phyloP scores from a whole-genome alignment of 2,797 vertebrate genomes.

The Morelia viridis region DNA sequence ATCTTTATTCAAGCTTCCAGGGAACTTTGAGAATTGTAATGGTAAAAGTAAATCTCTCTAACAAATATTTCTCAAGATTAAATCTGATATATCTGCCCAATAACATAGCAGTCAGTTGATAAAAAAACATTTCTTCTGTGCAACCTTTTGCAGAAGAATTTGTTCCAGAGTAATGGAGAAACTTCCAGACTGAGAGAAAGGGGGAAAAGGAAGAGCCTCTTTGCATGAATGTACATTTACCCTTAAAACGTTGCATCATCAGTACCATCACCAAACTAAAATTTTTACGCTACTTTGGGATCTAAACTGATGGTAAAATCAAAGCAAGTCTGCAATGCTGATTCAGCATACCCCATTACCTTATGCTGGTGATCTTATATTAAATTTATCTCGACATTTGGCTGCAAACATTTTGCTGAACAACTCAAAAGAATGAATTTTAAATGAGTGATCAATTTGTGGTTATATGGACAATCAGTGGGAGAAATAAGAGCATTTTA shows the following conservation, averaged over 20 bases:
- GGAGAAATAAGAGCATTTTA: conserved; percentile 4
- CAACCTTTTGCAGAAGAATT: neutral
- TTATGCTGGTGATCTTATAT: neutral
- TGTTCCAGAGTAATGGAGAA: neutral
- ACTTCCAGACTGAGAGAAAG: neutral
- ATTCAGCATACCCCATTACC: neutral
- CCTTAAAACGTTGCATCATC: neutral
- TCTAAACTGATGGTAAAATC: neutral
- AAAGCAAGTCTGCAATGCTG: neutral
- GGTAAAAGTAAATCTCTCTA: neutral
- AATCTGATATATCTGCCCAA: neutral
- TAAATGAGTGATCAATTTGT: neutral
- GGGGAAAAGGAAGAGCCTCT: neutral
- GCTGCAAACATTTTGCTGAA: neutral
- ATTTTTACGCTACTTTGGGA: neutral
- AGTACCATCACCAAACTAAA: neutral
- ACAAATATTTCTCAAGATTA: neutral
- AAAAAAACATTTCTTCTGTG: neutral
- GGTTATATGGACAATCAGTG: conserved; percentile 37
- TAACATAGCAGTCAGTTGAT: neutral
- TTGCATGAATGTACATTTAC: neutral
- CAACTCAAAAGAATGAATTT: conserved; percentile 46
- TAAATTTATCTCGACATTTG: neutral
- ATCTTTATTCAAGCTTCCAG: neutral
- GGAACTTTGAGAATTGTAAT: neutral